Percentiles rank a stretch among this genome's conserved stretches.
Conservation (phyloP, 2,113 vertebrate genomes). For the Menidia beryllina region DNA sequence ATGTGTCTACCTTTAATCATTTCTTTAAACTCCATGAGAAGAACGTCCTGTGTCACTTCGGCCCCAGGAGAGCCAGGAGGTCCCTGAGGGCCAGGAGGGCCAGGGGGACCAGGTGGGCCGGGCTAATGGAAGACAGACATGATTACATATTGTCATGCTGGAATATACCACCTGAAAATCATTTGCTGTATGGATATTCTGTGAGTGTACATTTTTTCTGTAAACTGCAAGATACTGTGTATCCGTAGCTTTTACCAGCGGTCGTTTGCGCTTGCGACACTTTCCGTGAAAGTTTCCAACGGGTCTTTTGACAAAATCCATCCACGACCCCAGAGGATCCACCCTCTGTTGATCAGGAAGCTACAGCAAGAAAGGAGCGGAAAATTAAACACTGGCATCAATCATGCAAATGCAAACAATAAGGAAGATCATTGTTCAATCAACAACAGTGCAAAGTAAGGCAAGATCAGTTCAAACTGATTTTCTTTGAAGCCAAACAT, state of each 20-base stretch:
- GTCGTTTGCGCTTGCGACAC: constrained; percentile 88
- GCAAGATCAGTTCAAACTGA: background rate
- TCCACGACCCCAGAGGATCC: constrained; percentile 91
- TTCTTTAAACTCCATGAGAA: constrained; percentile 91
- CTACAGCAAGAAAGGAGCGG: constrained; percentile 66
- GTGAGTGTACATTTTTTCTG: background rate
- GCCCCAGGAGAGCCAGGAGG: constrained; percentile 86
- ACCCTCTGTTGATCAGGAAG: constrained; percentile 84
- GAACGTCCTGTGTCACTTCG: constrained; percentile 88
- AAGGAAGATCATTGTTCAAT: too few relatives aligned
- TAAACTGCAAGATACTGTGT: background rate
- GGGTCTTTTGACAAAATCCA: constrained; percentile 91
- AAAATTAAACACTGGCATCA: background rate
- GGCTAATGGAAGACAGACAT: constrained; percentile 70
- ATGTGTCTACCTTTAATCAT: constrained; percentile 86
- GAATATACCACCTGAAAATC: background rate
- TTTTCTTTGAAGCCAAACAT: background rate
- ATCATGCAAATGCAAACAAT: too few relatives aligned
- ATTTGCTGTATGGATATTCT: background rate
- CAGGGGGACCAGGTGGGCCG: constrained; percentile 90
- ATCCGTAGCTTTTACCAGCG: constrained; percentile 79
- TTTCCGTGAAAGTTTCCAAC: constrained; percentile 85
- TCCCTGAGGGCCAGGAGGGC: constrained; percentile 86
- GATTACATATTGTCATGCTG: background rate
- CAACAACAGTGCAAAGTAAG: background rate